Percentiles rank a stretch among this genome's conserved stretches.
phyloP scores from a whole-genome alignment of 2,797 vertebrate genomes.

The Aselliscus stoliczkanus region DNA sequence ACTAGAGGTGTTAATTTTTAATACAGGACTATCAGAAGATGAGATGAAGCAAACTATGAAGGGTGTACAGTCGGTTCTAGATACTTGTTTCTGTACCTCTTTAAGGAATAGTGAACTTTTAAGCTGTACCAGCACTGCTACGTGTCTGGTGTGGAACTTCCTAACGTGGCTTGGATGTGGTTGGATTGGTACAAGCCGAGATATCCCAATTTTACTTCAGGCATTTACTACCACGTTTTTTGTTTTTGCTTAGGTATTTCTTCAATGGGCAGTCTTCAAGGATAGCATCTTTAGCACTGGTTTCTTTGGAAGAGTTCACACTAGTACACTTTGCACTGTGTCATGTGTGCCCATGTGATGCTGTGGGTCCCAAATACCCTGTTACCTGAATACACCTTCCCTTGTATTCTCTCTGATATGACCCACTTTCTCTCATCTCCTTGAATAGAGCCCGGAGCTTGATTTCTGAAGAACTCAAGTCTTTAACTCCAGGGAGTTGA shows the following conservation, averaged over 20 bases:
- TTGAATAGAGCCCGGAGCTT: not conserved
- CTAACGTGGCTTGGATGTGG: not conserved
- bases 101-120: not conserved
- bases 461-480: not conserved
- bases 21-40: not conserved
- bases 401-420: not conserved
- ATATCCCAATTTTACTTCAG: not conserved
- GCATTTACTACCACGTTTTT: not conserved
- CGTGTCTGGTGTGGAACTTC: not conserved
- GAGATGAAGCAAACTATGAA: not conserved
- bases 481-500: not conserved
- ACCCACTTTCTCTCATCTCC: not conserved
- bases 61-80: not conserved
- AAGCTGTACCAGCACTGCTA: not conserved
- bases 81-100: not conserved
- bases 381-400: not conserved
- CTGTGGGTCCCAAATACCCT: not conserved
- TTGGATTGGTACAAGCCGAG: not conserved
- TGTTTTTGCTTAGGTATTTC: not conserved
- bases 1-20: slow-evolving; percentile 18
- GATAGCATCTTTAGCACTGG: not conserved
- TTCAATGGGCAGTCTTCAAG: not conserved
- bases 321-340: not conserved
- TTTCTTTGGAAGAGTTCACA: not conserved
- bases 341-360: not conserved